Evolutionary conservation across 2,797 vertebrate genomes (phyloP).

Genomic region (Lemur catta): DNA sequence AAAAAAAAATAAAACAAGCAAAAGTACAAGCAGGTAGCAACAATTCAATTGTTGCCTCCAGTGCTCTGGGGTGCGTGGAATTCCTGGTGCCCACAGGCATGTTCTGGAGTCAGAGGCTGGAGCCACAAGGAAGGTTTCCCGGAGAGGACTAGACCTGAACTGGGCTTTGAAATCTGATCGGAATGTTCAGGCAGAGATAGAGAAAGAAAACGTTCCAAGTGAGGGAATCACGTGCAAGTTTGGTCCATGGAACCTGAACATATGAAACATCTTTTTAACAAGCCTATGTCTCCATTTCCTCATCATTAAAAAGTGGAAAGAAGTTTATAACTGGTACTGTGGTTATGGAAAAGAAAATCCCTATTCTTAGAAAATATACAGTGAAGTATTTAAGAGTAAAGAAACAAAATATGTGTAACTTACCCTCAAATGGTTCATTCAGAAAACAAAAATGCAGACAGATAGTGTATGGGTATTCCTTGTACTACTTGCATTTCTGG

Average conservation of each 20-base stretch:
- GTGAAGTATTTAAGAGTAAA: background rate
- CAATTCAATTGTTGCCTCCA: background rate
- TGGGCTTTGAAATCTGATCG: background rate
- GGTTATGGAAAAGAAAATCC: background rate
- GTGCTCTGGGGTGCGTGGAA: background rate
- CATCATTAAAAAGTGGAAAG: background rate
- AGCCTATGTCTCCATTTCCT: background rate
- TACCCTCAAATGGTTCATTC: background rate
- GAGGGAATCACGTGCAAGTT: background rate
- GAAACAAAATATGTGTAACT: background rate
- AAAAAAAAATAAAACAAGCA: background rate
- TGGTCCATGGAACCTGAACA: no score
- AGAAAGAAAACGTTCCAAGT: background rate
- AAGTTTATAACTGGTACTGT: background rate
- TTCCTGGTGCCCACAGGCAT: background rate
- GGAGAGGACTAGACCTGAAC: background rate
- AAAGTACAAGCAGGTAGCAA: background rate
- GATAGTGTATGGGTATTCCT: background rate
- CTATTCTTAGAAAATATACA: background rate
- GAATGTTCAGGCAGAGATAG: background rate
- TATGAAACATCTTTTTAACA: background rate
- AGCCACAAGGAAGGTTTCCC: background rate
- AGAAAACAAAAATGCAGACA: background rate
- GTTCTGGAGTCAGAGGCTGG: background rate
- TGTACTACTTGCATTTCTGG: background rate